Evolutionary conservation across 2,888 invertebrate genomes (phyloP).

Genomic region (Andrena haemorrhoa): DNA sequence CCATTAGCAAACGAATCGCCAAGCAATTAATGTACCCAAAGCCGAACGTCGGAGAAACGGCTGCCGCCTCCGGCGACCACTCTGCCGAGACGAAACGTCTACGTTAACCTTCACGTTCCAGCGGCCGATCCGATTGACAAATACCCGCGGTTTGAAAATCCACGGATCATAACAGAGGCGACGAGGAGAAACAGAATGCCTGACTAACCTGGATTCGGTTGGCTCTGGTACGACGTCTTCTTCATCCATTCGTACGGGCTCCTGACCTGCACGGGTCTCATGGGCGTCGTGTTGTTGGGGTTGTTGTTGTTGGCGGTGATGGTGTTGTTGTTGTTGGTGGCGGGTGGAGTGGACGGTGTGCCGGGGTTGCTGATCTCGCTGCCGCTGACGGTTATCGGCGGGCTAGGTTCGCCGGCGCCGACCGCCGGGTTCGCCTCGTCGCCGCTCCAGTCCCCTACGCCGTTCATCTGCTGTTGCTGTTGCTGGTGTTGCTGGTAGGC

Average conservation of each 20-base stretch:
- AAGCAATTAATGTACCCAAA: no score
- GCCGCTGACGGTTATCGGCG: constrained; percentile 87
- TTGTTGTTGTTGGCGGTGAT: constrained; percentile 73
- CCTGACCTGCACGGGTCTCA: constrained; percentile 90
- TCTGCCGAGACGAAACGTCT: not conserved
- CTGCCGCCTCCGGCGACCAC: no score
- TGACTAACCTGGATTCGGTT: constrained; percentile 92
- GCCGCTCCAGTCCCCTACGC: constrained; percentile 75
- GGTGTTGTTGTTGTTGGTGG: constrained; percentile 79
- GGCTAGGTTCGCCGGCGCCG: constrained; percentile 85
- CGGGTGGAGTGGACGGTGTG: constrained; percentile 80
- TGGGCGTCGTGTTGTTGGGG: constrained; percentile 84
- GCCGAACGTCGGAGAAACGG: no score
- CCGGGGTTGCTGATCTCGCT: constrained; percentile 88
- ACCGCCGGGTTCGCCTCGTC: constrained; percentile 72
- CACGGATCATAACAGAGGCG: not conserved
- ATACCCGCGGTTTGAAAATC: not conserved
- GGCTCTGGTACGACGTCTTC: constrained; percentile 93
- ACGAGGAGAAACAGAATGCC: not conserved
- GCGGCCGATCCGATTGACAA: not conserved
- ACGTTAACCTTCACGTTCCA: not conserved
- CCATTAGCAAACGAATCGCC: no score
- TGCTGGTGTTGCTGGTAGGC: constrained; percentile 86
- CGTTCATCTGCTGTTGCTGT: constrained; percentile 71
- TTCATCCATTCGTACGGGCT: constrained; percentile 97